Percentiles rank a stretch among this genome's conserved stretches.
Conservation (phyloP, 2,797 vertebrate genomes). For the Bradypodion ventrale region DNA sequence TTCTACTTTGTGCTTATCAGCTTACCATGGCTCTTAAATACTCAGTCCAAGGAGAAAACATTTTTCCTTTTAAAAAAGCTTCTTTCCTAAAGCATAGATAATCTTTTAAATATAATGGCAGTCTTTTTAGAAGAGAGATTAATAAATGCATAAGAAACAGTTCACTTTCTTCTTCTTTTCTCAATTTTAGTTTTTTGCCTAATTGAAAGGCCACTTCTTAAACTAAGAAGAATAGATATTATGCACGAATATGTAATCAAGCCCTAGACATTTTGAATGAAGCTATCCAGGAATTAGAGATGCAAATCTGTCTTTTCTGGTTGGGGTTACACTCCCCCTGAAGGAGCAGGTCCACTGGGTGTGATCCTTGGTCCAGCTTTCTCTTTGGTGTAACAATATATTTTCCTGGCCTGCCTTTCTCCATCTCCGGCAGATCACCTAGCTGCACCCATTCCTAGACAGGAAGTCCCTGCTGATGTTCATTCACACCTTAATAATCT, state of each 20-base stretch:
- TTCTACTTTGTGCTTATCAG: slow-evolving; percentile 48
- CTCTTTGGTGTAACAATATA: too few relatives aligned
- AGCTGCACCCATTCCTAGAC: too few relatives aligned
- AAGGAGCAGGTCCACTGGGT: too few relatives aligned
- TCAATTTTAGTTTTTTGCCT: neutral
- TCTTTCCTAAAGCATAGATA: slow-evolving; percentile 68
- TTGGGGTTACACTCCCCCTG: too few relatives aligned
- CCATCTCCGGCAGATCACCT: too few relatives aligned
- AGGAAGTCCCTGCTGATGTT: too few relatives aligned
- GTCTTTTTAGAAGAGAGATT: slow-evolving; percentile 47
- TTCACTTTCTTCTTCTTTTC: neutral
- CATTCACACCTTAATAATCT: too few relatives aligned
- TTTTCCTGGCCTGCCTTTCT: too few relatives aligned
- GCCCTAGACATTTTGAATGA: neutral
- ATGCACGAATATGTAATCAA: neutral
- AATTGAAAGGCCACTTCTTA: slow-evolving; percentile 7
- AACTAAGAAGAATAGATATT: neutral
- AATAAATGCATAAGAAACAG: slow-evolving; percentile 37
- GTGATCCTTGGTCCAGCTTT: too few relatives aligned
- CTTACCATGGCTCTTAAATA: slow-evolving; percentile 50
- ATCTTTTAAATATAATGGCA: slow-evolving; percentile 66
- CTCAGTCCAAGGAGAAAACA: slow-evolving; percentile 46
- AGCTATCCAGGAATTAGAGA: neutral
- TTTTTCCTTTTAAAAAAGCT: slow-evolving; percentile 50
- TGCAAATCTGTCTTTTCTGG: neutral